Evolutionary conservation across 2,888 invertebrate genomes (phyloP), one percentile per base, ranked within the genome.

Genomic region (Ophion obscuratus): DNA sequence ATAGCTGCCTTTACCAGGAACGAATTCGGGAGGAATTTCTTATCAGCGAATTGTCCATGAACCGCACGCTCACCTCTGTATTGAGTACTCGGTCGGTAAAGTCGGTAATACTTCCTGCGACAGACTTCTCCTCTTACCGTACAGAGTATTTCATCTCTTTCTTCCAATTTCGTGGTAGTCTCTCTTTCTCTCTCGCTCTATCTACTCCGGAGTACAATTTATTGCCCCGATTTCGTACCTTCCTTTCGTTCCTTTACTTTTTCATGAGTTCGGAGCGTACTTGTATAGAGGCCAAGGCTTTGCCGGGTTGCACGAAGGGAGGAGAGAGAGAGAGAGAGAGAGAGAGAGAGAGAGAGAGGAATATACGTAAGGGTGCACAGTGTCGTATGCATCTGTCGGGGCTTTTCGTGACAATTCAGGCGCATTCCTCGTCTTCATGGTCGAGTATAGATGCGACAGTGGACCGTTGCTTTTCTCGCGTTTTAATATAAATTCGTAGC

Each of bases 401-500:
- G 6, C 40, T 66, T 59, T 31, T 31, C 27, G 59, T 59, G 57
- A 81, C 66, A 66, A 67, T 73, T 27, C 66, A n/a, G 27, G 44
- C n/a, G 66, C 57, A 59, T 81, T 81, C 73, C 70, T 20, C 62
- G 17, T 40, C 36, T n/a, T 59, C 27, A 57, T 66, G 57, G n/a
- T 20, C n/a, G 14, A n/a, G 61, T 44, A 31, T 66, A 70, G 7
- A 24, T 62, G 24, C 3, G 6, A 74, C 2, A 59, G 71, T 14
- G 71, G 57, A 24, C 47, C 31, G 44, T 64, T 31, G 57, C 53
- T 31, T 24, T 59, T 27, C 17, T 20, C 47, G 40, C 57, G 20
- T 70, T 47, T 66, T 83, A 62, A 83, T 83, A 81, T 81, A 86
- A 86, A 77, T 83, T 73, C 81, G 73, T 61, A 70, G 76, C 81